phyloP scores from a whole-genome alignment of 1,140 invertebrate species.

The Eurosta solidaginis region DNA sequence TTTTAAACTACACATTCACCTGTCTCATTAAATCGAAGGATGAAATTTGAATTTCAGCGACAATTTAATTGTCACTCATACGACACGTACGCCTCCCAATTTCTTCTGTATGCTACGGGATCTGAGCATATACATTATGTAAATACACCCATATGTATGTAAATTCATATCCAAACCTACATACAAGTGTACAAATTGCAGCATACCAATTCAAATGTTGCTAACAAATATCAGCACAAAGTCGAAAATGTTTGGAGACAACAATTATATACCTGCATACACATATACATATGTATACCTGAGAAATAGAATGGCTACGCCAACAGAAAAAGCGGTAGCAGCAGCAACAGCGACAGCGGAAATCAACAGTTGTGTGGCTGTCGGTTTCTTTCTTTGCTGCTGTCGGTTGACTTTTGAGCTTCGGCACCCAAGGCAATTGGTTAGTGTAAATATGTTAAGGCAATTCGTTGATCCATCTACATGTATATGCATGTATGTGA shows the following conservation, averaged over 20 bases:
- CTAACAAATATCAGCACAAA: neutral
- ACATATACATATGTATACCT: no score
- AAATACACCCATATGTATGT: neutral
- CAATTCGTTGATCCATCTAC: neutral
- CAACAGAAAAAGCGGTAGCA: neutral
- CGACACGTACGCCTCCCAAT: neutral
- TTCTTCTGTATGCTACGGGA: neutral
- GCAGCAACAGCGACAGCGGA: neutral
- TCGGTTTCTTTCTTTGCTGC: neutral
- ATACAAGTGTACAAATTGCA: neutral
- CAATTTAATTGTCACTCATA: neutral
- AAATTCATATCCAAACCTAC: neutral
- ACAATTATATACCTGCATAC: no score
- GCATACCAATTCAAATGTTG: neutral
- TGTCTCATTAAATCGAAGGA: neutral
- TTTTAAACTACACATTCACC: neutral
- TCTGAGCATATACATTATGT: neutral
- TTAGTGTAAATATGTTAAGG: neutral
- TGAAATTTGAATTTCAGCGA: neutral
- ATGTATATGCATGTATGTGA: neutral
- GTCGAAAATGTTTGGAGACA: neutral
- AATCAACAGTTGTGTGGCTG: slow-evolving; percentile 24
- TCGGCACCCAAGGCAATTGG: neutral
- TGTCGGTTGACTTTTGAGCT: neutral
- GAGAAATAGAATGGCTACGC: neutral